Base-by-base conservation (phyloP, 2,113 vertebrate genomes). In the Rynchops niger region DNA sequence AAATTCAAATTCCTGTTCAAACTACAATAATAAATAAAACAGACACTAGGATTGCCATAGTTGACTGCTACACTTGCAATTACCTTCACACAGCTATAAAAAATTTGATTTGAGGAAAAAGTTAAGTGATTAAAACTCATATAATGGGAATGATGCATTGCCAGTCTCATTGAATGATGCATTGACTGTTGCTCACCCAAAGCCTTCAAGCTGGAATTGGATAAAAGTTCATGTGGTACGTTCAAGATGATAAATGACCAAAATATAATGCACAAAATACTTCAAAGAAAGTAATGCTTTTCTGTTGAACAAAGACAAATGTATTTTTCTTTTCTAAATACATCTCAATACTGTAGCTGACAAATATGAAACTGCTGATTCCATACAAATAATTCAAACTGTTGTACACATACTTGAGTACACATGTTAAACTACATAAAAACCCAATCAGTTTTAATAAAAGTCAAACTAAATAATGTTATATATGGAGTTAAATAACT, bases 181-280 rank as follows among this genome's bases (percentile, higher is more conserved):
- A 66, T 66, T 85, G 90, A 96, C 83, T 90, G 88, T 76, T 90
- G 96, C 94, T 98, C 95, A 96, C 95, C 94, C 79, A 88, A 96
- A 92, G 76, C 94, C 88, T 50, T 97, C 95, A 97, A 97, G 91
- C 67, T 96, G 80, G 95, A 96, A 97, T 93, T 66, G 78, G 86
- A 93, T 95, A 97, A 98, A 95, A 65, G n/a, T 96, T 97, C 88
- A 92, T 40, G 49, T 94, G 96, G 97, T 97, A 97, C 88, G 49
- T 97, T 98, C 96, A 98, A 98, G 95, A 97, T 93, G 85, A 97
- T 93, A 86, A 90, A 81, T 89, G 77, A 70, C 38, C 76, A 95
- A 96, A 96, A 97, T 15, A 91, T 83, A 97, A 95, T 58, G 91
- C 90, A 92, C 86, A 95, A 95, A 95, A 93, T 95, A 94, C 94